Evolutionary conservation across 37 sponge, comb jelly and placozoan genomes (phyloP), one percentile per base, ranked within the genome.

Genomic region (Lycopodina hypogea): DNA sequence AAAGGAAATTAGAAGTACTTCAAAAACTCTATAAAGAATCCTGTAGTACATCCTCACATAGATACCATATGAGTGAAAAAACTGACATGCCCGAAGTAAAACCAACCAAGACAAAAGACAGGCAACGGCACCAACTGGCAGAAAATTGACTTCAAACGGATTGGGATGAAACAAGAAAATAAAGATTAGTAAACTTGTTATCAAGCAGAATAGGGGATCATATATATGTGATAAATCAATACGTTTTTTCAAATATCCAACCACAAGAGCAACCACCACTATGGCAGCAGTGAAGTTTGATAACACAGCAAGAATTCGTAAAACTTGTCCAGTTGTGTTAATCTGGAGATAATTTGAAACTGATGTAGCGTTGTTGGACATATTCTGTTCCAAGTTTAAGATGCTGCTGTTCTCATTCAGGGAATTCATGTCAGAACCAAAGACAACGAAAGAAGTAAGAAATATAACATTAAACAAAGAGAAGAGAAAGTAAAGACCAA

Each of bases 41-140:
- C 68, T 81, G 17, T 85, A 37, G 52, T 93, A 83, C 96, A 96
- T 96, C 14, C 63, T 77, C 22, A 90, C 83, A 69, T 93, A 93
- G 56, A 85, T 63, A 17, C 95, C 96, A 75, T 89, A 78, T 18
- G 83, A 9, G 22, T 79, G 82, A 80, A 86, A 93, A 24, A 60
- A 74, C 52, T 81, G 67, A 17, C 90, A n/a, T 35, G 58, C 23
- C 29, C 90, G 53, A 17, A 84, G 37, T 1, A 93, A 56, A 6
- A 75, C 51, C 8, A 96, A 57, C 96, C 96, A 96, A 19, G 78
- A 41, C 33, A 89, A 84, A 60, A 90, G 84, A 19, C 84, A 42
- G 17, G 89, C 94, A 30, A 84, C 50, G n/a, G 91, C 86, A 26
- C 89, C 96, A 15, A 77, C 68, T 21, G 83, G 63, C 87, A 83